These are phyloP conservation scores for Drosophila paulistorum DNA, from an alignment of 1,140 invertebrate genomes.

Conservation along the genomic window DNA sequence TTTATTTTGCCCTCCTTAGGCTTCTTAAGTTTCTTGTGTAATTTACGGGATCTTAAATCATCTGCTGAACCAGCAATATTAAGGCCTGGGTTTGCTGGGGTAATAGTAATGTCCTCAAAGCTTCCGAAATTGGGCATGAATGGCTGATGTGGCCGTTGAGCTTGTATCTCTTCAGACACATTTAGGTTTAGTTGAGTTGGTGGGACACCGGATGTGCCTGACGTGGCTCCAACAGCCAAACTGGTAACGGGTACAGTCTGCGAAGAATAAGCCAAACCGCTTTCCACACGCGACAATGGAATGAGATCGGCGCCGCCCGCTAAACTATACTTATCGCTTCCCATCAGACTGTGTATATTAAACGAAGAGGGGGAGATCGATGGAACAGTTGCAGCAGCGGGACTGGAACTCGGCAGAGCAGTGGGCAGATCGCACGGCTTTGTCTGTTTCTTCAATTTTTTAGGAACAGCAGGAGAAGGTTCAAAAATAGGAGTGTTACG, in stretches of 20 bases:
- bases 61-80: background rate
- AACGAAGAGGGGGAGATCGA: conserved; percentile 32
- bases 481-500: conserved; percentile 8
- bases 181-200: conserved; percentile 1
- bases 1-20: conserved; percentile 88
- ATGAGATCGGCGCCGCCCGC: conserved; percentile 78
- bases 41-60: conserved; percentile 85
- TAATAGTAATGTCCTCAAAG: conserved; percentile 71
- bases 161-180: conserved; percentile 27
- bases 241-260: conserved; percentile 50
- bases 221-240: conserved; percentile 47
- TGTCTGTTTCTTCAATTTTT: conserved; percentile 30
- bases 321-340: conserved; percentile 68
- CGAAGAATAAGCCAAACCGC: conserved; percentile 52
- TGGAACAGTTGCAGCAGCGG: background rate
- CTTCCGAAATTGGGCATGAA: conserved; percentile 31
- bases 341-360: conserved; percentile 52
- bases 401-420: background rate
- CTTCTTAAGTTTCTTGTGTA: conserved; percentile 89
- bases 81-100: conserved; percentile 34
- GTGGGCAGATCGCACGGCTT: conserved; percentile 21
- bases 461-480: background rate
- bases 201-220: conserved; percentile 43
- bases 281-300: conserved; percentile 57
- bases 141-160: background rate